phyloP scores from a whole-genome alignment of 2,888 invertebrate genomes.

The Andrena fulva region DNA sequence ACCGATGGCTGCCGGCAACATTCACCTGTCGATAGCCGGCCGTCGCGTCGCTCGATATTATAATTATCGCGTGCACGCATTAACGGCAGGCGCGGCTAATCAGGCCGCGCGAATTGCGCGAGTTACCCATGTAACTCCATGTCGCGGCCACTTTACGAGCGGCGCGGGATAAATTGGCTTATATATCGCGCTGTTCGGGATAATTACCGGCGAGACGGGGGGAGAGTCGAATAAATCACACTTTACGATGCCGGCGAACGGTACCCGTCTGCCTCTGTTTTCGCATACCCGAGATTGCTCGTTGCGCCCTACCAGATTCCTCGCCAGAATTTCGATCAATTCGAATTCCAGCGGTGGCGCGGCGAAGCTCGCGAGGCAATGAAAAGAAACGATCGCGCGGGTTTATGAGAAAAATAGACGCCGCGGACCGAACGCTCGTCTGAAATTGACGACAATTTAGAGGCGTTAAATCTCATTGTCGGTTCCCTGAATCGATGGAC shows the following conservation, averaged over 20 bases:
- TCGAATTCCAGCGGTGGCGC: not conserved
- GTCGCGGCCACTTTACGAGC: constrained; percentile 48
- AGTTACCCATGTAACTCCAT: constrained; percentile 51
- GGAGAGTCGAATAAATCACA: constrained; percentile 79
- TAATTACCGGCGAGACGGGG: constrained; percentile 64
- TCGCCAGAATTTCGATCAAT: not conserved
- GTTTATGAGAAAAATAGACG: not conserved
- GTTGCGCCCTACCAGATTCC: constrained; percentile 1
- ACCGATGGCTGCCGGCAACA: constrained; percentile 29
- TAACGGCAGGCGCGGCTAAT: constrained; percentile 66
- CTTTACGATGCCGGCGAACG: constrained; percentile 74
- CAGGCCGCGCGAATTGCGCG: constrained; percentile 66
- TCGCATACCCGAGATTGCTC: constrained; percentile 21
- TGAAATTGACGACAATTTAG: constrained; percentile 41
- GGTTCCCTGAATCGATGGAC: constrained; percentile 31
- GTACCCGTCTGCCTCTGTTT: constrained; percentile 36
- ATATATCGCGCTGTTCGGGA: constrained; percentile 58
- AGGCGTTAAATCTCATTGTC: constrained; percentile 18
- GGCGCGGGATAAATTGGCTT: constrained; percentile 75
- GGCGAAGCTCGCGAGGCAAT: no score
- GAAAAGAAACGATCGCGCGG: not conserved
- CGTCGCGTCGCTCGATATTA: constrained; percentile 42
- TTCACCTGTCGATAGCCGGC: constrained; percentile 47
- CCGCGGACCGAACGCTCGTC: not conserved
- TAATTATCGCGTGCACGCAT: constrained; percentile 57